Evolutionary conservation across 2,113 vertebrate species (phyloP).

Genomic region (Podarcis cretensis): DNA sequence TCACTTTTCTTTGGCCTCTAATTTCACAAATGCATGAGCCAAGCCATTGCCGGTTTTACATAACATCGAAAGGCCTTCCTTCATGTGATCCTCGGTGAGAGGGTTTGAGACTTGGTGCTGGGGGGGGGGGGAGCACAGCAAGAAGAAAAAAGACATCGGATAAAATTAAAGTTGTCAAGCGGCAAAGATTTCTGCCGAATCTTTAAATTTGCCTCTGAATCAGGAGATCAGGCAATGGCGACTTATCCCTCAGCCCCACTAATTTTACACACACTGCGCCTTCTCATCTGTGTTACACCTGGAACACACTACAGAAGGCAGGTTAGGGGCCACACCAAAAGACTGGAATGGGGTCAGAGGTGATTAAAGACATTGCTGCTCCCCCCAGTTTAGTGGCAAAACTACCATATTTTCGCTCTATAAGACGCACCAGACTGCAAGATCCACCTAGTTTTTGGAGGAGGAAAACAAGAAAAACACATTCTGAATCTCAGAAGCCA

Average conservation of each 20-base stretch:
- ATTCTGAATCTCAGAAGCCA: too few species aligned
- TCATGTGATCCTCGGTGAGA: conserved; percentile 80
- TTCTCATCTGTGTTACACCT: neutral
- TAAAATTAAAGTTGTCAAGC: neutral
- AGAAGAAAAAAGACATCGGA: neutral
- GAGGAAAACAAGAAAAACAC: too few species aligned
- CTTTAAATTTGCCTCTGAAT: neutral
- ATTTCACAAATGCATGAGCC: conserved; percentile 86
- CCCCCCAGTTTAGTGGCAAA: neutral
- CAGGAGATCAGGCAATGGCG: neutral
- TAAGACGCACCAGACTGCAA: too few species aligned
- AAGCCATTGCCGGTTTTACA: conserved; percentile 85
- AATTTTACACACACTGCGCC: neutral
- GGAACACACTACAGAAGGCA: neutral
- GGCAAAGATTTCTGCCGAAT: neutral
- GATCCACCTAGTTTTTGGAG: too few species aligned
- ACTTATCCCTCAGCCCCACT: neutral
- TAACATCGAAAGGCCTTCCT: conserved; percentile 85
- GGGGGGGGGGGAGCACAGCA: neutral
- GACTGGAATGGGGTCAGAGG: neutral
- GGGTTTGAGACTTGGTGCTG: conserved; percentile 26
- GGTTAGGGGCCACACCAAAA: neutral
- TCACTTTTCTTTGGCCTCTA: conserved; percentile 86
- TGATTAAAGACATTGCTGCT: neutral
- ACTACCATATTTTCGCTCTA: too few species aligned